A percentile compares a stretch with the other conserved stretches of the same genome.
Conservation (phyloP, 1,140 invertebrate genomes). For the Lasioglossum baleicum region DNA sequence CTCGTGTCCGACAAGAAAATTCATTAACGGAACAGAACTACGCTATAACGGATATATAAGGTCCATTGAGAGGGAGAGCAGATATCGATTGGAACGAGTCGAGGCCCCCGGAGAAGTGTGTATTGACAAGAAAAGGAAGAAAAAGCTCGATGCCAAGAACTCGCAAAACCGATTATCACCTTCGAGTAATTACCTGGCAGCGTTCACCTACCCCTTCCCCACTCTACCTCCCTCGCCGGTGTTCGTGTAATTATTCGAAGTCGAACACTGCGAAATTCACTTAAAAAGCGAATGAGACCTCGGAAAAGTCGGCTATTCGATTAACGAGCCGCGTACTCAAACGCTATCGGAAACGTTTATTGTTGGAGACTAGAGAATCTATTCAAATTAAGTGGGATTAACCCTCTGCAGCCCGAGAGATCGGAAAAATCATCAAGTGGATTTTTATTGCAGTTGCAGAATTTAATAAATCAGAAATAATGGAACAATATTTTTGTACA, state of each 20-base stretch:
- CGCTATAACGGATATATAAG: not conserved
- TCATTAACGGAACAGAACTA: not conserved
- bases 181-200: slow-evolving; percentile 38
- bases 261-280: not conserved
- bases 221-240: not conserved
- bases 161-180: slow-evolving; percentile 41
- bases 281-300: slow-evolving; percentile 11
- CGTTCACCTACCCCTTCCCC: slow-evolving; percentile 10
- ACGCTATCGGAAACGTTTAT: too few relatives aligned
- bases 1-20: not conserved
- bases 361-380: too few relatives aligned
- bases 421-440: too few relatives aligned
- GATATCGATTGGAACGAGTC: slow-evolving; percentile 21
- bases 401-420: too few relatives aligned
- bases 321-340: not conserved
- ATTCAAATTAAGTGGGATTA: too few relatives aligned
- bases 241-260: slow-evolving; percentile 22
- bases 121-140: slow-evolving; percentile 9
- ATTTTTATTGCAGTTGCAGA: too few relatives aligned
- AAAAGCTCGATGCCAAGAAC: slow-evolving; percentile 16
- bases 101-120: not conserved
- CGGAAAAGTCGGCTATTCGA: slow-evolving; percentile 8
- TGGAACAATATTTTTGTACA: too few relatives aligned
- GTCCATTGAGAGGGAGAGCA: slow-evolving; percentile 13
- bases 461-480: too few relatives aligned